Percentiles rank a stretch among this genome's conserved stretches.
Evolutionary conservation across 2,888 invertebrate species (phyloP).

Genomic region (Lobophora halterata): DNA sequence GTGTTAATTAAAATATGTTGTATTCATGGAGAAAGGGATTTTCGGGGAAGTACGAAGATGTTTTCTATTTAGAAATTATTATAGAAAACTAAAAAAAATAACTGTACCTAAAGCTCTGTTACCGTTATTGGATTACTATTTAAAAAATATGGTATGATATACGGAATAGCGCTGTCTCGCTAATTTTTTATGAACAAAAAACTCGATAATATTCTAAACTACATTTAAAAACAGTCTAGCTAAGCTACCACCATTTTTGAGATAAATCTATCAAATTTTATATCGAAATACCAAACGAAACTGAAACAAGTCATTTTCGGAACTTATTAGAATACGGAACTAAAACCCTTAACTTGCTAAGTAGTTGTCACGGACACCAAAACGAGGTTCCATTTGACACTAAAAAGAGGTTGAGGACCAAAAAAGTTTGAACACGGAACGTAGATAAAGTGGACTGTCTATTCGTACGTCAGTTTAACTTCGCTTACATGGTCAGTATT

Average conservation of each 20-base stretch:
- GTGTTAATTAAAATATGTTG: conserved; percentile 69
- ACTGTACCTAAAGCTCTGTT: too few species aligned
- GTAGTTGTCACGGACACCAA: conserved; percentile 47
- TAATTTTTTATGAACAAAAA: too few species aligned
- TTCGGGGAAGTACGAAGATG: conserved; percentile 39
- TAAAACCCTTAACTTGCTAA: conserved; percentile 36
- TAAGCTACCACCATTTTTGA: too few species aligned
- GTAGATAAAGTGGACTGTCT: conserved; percentile 13
- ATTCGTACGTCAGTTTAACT: conserved; percentile 13
- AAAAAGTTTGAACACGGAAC: conserved; percentile 10
- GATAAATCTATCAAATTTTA: too few species aligned
- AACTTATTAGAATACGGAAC: conserved; percentile 14
- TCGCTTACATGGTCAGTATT: conserved; percentile 12
- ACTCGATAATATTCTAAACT: too few species aligned
- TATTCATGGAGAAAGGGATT: conserved; percentile 46
- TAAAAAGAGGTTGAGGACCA: conserved; percentile 10
- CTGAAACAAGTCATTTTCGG: conserved; percentile 8
- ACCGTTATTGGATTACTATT: too few species aligned
- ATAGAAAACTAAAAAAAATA: too few species aligned
- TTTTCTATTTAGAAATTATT: conserved; percentile 26
- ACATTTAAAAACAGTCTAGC: too few species aligned
- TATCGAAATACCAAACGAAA: too few species aligned
- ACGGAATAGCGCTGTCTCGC: too few species aligned
- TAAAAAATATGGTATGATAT: too few species aligned
- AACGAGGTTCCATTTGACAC: conserved; percentile 15